Base-by-base conservation (phyloP, 1,140 invertebrate species). In the Dendroctonus ponderosae region DNA sequence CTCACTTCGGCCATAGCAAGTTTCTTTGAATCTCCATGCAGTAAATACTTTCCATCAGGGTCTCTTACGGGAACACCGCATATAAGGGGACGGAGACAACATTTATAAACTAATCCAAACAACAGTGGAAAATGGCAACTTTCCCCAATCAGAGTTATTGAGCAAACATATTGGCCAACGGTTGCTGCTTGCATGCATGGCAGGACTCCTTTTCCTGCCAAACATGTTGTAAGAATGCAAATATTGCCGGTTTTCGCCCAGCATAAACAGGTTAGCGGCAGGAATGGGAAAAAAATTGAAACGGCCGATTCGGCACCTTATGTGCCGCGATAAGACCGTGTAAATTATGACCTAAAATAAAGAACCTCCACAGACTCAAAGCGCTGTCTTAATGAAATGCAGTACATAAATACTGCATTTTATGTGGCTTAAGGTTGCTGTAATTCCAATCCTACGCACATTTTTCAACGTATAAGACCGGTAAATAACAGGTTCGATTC, bases 141-240 rank as follows among this genome's bases (percentile, higher is more conserved):
- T 26, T 26, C 26, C 26, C 26, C 26, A 26, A 26, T 26, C 26
- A 26, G 26, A 26, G 26, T 26, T 26, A 26, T 26, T 2, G 3
- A 26, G 26, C 26, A 26, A 26, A 26, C 26, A 26, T 26, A 26
- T 26, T 26, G 26, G 26, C 26, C 26, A 26, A 26, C 26, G 1
- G 26, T 26, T 26, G 26, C 26, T 12, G 8, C 1, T 4, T 46
- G 43, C 43, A 46, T 46, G 8, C n/a, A 4, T 46, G 43, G 43
- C 52, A 54, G 38, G 14, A 6, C 37, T 54, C 37, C 7, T 37
- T 54, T 54, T 54, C 52, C 15, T 54, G 52, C 40, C 52, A 54
- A 37, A 26, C 52, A 54, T 39, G 37, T 54, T 54, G 52, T 54
- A 54, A 39, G 37, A 54, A 54, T 54, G 52, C 52, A 54, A 54